Evolutionary conservation across 2,888 invertebrate genomes (phyloP).

Genomic region (Germaria angustata): DNA sequence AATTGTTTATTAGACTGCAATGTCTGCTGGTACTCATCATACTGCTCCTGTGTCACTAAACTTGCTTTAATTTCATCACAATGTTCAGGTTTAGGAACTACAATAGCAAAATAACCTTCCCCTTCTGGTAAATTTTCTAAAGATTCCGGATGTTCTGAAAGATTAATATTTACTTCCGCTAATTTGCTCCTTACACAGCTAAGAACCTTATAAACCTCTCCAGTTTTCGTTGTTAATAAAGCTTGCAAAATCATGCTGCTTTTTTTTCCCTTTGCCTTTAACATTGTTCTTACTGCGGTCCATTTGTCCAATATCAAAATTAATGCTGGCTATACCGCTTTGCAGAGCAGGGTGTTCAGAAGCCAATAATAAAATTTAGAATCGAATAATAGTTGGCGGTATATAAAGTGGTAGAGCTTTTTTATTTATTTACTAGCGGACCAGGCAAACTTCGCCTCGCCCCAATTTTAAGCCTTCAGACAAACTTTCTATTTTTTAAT

Average conservation of each 20-base stretch:
- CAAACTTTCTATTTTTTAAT: too few species aligned
- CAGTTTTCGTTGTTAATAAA: conserved; percentile 84
- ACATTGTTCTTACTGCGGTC: conserved; percentile 89
- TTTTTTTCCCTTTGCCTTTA: conserved; percentile 91
- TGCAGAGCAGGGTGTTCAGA: conserved; percentile 87
- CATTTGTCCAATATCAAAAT: conserved; percentile 85
- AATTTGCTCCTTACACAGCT: conserved; percentile 89
- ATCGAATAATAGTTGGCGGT: too few species aligned
- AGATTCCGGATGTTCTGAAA: conserved; percentile 84
- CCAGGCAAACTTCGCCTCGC: too few species aligned
- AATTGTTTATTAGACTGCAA: background rate
- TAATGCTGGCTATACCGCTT: conserved; percentile 83
- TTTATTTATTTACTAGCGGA: too few species aligned
- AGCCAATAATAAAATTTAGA: conserved; percentile 89
- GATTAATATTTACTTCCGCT: conserved; percentile 87
- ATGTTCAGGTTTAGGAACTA: conserved; percentile 87
- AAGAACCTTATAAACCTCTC: conserved; percentile 84
- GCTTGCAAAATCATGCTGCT: conserved; percentile 91
- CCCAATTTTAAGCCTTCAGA: too few species aligned
- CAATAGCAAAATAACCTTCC: conserved; percentile 90
- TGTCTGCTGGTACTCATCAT: conserved; percentile 80
- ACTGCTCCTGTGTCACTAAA: conserved; percentile 84
- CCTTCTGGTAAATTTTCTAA: conserved; percentile 84
- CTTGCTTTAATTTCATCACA: conserved; percentile 84
- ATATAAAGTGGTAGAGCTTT: too few species aligned